Evolutionary conservation across 2,888 invertebrate genomes (phyloP).

Genomic region (Therioaphis trifolii): DNA sequence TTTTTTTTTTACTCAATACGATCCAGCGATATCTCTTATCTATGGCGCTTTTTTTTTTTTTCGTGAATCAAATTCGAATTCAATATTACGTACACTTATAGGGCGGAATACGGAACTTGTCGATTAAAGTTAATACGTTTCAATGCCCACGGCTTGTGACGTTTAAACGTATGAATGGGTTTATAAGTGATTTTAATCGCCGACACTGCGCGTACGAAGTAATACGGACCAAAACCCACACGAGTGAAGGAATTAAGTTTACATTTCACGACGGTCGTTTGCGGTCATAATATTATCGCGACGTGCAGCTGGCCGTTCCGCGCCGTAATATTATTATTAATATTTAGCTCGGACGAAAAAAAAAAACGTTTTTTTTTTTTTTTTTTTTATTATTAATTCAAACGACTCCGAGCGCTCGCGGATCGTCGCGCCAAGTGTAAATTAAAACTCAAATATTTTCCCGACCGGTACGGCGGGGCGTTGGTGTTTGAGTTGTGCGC

Average conservation of each 20-base stretch:
- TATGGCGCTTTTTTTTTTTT: too few species aligned
- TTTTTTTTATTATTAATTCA: not conserved
- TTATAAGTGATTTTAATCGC: slow-evolving; percentile 12
- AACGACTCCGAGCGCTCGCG: too few species aligned
- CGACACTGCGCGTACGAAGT: not conserved
- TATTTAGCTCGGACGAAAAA: not conserved
- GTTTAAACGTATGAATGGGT: not conserved
- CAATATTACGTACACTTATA: too few species aligned
- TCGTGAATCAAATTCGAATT: too few species aligned
- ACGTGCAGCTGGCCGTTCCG: not conserved
- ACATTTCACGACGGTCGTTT: not conserved
- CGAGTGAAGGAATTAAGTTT: not conserved
- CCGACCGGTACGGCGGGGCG: not conserved
- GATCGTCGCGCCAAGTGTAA: not conserved
- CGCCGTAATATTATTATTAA: not conserved
- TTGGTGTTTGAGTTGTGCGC: too few species aligned
- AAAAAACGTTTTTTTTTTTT: too few species aligned
- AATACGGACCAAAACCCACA: not conserved
- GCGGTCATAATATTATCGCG: not conserved
- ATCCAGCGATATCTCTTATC: too few species aligned
- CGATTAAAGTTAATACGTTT: slow-evolving; percentile 14
- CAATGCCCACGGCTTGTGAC: not conserved
- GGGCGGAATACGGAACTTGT: not conserved
- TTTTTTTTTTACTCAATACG: too few species aligned
- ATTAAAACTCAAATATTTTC: not conserved